Percentiles rank a stretch among this genome's conserved stretches.
phyloP scores from a whole-genome alignment of 2,888 invertebrate species.

The Nemoura dubitans region DNA sequence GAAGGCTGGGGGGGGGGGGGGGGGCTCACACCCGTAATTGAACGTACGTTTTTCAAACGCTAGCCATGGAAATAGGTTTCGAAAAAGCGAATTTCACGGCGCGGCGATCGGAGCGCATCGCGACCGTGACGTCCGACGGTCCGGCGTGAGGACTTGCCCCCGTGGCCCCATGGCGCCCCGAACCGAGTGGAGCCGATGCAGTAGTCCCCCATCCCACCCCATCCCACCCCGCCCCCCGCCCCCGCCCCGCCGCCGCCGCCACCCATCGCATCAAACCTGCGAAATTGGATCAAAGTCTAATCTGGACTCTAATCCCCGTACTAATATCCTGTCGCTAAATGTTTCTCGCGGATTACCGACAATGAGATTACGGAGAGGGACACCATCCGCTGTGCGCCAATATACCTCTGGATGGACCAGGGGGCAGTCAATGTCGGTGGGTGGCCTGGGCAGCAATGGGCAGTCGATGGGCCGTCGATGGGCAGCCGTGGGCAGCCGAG shows the following conservation, averaged over 20 bases:
- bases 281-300: neutral
- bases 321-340: constrained; percentile 5
- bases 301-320: neutral
- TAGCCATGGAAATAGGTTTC: neutral
- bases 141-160: too few species aligned
- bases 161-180: too few species aligned
- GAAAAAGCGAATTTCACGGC: neutral
- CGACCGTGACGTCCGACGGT: neutral
- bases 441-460: neutral
- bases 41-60: neutral
- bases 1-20: too few species aligned
- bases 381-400: neutral
- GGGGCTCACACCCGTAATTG: neutral
- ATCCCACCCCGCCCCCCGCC: too few species aligned
- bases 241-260: neutral
- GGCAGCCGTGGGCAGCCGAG: neutral
- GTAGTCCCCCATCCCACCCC: too few species aligned
- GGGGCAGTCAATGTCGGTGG: too few species aligned
- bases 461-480: neutral
- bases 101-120: neutral
- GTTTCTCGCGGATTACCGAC: neutral
- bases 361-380: neutral
- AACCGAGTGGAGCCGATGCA: too few species aligned
- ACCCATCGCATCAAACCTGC: neutral
- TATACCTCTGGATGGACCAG: too few species aligned